A percentile compares a stretch with the other conserved stretches of the same genome.
These are phyloP conservation scores for Cataglyphis livida DNA, from an alignment of 2,888 invertebrate species.

Conservation along the genomic window DNA sequence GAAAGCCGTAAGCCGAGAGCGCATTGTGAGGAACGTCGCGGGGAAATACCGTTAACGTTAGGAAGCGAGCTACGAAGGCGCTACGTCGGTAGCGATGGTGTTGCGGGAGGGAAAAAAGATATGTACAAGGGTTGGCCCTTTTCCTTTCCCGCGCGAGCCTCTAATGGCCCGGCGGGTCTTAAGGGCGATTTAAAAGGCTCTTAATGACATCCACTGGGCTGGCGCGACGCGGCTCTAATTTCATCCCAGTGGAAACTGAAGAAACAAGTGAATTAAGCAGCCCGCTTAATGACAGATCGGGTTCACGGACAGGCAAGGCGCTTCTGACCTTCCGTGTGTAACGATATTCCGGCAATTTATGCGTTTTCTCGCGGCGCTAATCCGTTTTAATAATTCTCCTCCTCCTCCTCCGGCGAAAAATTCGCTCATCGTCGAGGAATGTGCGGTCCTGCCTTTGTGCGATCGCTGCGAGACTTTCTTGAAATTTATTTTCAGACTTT, in stretches of 20 bases:
- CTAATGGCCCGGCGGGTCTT: slow-evolving; percentile 83
- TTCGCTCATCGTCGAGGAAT: background rate
- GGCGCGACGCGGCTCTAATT: slow-evolving; percentile 78
- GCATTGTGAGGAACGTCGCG: slow-evolving; percentile 61
- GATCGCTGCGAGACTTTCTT: background rate
- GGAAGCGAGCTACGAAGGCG: slow-evolving; percentile 56
- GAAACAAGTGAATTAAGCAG: slow-evolving; percentile 85
- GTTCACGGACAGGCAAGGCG: slow-evolving; percentile 71
- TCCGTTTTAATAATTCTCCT: slow-evolving; percentile 62
- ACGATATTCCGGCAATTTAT: slow-evolving; percentile 71
- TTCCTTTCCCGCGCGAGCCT: slow-evolving; percentile 78
- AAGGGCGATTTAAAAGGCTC: slow-evolving; percentile 85
- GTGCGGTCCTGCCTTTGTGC: background rate
- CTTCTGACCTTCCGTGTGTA: slow-evolving; percentile 55
- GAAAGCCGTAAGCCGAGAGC: slow-evolving; percentile 69
- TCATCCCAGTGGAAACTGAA: slow-evolving; percentile 84
- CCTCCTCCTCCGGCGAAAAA: background rate
- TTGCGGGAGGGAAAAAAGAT: slow-evolving; percentile 76
- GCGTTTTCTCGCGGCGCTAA: slow-evolving; percentile 67
- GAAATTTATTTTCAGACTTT: background rate
- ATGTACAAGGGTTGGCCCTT: slow-evolving; percentile 81
- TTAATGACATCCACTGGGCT: slow-evolving; percentile 84
- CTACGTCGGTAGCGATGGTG: slow-evolving; percentile 49
- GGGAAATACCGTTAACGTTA: slow-evolving; percentile 77
- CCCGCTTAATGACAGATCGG: slow-evolving; percentile 83